Evolutionary conservation across 2,797 vertebrate genomes (phyloP).

Genomic region (Glyptemys insculpta): DNA sequence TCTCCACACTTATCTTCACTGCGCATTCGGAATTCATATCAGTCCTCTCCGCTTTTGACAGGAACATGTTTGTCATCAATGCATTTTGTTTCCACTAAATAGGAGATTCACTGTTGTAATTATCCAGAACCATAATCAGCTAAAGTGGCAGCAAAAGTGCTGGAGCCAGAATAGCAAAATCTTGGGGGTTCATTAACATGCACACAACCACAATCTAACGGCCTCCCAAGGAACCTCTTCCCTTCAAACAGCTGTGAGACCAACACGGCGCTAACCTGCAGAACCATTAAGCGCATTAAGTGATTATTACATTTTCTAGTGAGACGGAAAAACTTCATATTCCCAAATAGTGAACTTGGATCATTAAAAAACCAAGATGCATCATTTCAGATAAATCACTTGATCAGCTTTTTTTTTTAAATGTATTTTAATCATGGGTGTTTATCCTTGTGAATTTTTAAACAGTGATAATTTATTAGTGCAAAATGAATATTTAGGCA

Average conservation of each 20-base stretch:
- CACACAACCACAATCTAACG: not conserved
- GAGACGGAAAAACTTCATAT: slow-evolving; percentile 1
- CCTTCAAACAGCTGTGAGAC: slow-evolving; percentile 55
- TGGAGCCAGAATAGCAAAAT: slow-evolving; percentile 44
- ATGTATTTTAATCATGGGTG: not conserved
- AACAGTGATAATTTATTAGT: not conserved
- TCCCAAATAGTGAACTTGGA: slow-evolving; percentile 1
- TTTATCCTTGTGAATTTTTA: not conserved
- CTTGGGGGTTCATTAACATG: slow-evolving; percentile 48
- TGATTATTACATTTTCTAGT: slow-evolving; percentile 30
- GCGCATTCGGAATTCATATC: slow-evolving; percentile 42
- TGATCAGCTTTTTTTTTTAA: not conserved
- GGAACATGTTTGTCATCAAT: slow-evolving; percentile 66
- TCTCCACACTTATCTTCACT: not conserved
- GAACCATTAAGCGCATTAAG: slow-evolving; percentile 43
- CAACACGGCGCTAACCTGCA: not conserved
- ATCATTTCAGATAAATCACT: slow-evolving; percentile 26
- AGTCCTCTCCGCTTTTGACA: slow-evolving; percentile 24
- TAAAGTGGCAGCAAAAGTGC: slow-evolving; percentile 22
- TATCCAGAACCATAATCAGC: slow-evolving; percentile 42
- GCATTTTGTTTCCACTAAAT: slow-evolving; percentile 56
- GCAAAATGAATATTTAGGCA: not conserved
- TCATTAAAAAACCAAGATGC: slow-evolving; percentile 28
- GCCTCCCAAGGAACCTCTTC: slow-evolving; percentile 4
- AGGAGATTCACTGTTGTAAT: slow-evolving; percentile 41